Base-by-base conservation (phyloP, 2,888 invertebrate genomes). In the Nasonia oneida region DNA sequence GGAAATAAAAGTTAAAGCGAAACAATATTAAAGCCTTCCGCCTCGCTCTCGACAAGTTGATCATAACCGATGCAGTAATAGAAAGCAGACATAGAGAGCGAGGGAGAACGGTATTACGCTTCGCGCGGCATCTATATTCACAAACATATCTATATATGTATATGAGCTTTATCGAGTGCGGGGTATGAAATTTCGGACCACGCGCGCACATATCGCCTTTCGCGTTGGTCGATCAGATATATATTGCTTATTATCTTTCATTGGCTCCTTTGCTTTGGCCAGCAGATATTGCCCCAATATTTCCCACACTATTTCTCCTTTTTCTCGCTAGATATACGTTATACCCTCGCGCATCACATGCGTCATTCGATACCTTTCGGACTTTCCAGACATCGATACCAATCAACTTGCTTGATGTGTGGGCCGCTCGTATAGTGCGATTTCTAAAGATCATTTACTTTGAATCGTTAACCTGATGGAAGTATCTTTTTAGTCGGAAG, bases 231-330 rank as follows among this genome's bases (percentile, higher is more conserved):
- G 80, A 87, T 87, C 80, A 80, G 85, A 81, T 53, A 83, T 3
- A 87, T 88, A 88, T 88, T 88, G 88, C 86, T 81, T 86, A 88
- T 88, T 87, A 87, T 86, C 87, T 87, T 61, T 74, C 87, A 84
- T 86, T 86, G 81, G 47, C 14, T 47, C 67, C 67, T 8, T 71
- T 37, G 37, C 39, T 42, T 29, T 61, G 39, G 18, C 47, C 8
- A n/a, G 14, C 57, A 47, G 39, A 82, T 82, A 76, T 71, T 57
- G 39, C 47, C n/a, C 47, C 37, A 4, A 67, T 33, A 42, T 74
- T 74, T 74, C 81, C 74, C 74, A 81, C 73, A 29, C 67, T 76
- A 67, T 75, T 39, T 61, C 12, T 73, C 37, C 37, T 64, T 57
- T 23, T 78, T 39, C 42, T 33, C 47, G 29, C 14, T 10, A 8